Base-by-base conservation (phyloP, 2,797 vertebrate genomes). In the Sitta carolinensis region DNA sequence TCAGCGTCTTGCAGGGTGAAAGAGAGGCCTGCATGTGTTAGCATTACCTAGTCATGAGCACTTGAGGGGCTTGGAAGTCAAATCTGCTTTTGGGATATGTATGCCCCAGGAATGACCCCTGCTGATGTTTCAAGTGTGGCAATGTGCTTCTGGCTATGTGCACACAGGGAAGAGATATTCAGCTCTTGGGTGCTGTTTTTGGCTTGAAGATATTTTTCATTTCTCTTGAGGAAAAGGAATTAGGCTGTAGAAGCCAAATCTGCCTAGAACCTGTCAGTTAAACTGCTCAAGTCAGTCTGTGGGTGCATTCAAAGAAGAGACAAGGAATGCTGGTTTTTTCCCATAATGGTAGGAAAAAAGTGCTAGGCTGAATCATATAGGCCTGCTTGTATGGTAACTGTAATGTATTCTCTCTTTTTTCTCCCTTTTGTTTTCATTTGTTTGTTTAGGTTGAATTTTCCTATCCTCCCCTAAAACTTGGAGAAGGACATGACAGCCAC, bases 401-500 rank as follows among this genome's bases (percentile, higher is more conserved):
- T 68, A 51, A 42, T 23, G 5, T 88, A 10, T 80, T 91, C 50
- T 87, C 5, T 94, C 54, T 67, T 68, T 68, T 96, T 63, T 57
- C 29, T 70, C n/a, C 72, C 83, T 16, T 64, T 48, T 92, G 10
- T 32, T 48, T 57, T 34, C 62, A 13, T 78, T 84, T 48, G 6
- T 43, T 62, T 67, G 14, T 84, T 89, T 77, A 98, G 98, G 99
- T 99, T 77, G 99, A 99, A 83, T 99, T 99, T 96, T 99, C 99
- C 8, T 99, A 99, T 95, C 99, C 99, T 25, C 98, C 99, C 3
- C 96, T 99, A 82, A 97, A 99, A 93, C 98, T 98, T 20, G 98
- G 98, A 36, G 98, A 98, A 95, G 98, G 98, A 67, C 99, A 99
- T 16, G 98, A 99, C 96, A 99, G 99, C 76, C 98, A 98, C 81